Evolutionary conservation across 2,113 vertebrate species (phyloP).

Genomic region (Gallinago jamesoni): DNA sequence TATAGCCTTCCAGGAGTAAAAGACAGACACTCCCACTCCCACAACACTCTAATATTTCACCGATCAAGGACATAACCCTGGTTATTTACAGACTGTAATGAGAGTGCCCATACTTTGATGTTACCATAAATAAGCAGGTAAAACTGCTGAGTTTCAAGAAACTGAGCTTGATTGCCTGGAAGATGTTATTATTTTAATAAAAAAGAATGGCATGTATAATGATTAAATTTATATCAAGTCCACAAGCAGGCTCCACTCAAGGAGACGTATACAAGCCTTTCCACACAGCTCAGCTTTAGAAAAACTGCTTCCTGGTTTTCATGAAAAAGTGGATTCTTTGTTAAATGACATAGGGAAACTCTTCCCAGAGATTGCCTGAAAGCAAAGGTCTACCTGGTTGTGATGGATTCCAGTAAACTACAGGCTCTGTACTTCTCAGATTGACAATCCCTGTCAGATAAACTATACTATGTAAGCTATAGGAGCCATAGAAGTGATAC

Average conservation of each 20-base stretch:
- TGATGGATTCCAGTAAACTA: neutral
- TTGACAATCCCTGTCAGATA: neutral
- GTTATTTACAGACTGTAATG: slow-evolving; percentile 84
- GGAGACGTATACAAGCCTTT: neutral
- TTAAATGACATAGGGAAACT: neutral
- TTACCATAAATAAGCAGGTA: slow-evolving; percentile 86
- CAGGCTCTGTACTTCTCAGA: neutral
- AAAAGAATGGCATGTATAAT: slow-evolving; percentile 72
- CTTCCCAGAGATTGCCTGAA: neutral
- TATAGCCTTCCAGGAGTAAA: slow-evolving; percentile 56
- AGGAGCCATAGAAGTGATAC: neutral
- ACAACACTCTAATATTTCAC: slow-evolving; percentile 75
- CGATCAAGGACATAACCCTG: slow-evolving; percentile 84
- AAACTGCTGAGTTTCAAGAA: slow-evolving; percentile 76
- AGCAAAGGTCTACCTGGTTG: neutral
- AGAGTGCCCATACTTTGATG: slow-evolving; percentile 81
- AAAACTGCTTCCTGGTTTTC: neutral
- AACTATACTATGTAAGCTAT: neutral
- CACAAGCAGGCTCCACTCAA: neutral
- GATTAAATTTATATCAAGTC: slow-evolving; percentile 59
- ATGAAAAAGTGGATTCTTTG: neutral
- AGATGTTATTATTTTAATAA: slow-evolving; percentile 79
- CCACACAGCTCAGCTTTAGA: neutral
- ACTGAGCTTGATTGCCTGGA: slow-evolving; percentile 70
- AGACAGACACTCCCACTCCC: slow-evolving; percentile 71